Evolutionary conservation across 2,888 invertebrate species (phyloP).

Genomic region (Lymantria monacha): DNA sequence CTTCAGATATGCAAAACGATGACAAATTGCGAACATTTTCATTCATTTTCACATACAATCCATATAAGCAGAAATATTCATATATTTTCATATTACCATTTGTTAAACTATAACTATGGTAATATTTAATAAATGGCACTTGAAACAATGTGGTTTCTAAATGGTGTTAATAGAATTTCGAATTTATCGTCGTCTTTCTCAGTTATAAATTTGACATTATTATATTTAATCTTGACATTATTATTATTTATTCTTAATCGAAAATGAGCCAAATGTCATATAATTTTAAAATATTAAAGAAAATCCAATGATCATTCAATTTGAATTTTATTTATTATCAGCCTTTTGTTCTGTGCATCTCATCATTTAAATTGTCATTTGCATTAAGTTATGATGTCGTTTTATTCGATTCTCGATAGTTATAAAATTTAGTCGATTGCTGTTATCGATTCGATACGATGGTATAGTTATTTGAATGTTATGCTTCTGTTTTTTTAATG

Average conservation of each 20-base stretch:
- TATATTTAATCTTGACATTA: not conserved
- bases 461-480: conserved; percentile 14
- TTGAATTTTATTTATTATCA: conserved; percentile 50
- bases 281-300: conserved; percentile 38
- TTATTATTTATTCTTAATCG: conserved; percentile 34
- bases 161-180: not conserved
- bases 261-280: conserved; percentile 37
- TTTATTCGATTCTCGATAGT: conserved; percentile 34
- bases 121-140: too few species aligned
- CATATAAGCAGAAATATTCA: too few species aligned
- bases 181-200: conserved; percentile 6
- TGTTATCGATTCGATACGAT: conserved; percentile 41
- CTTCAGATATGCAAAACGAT: conserved; percentile 5
- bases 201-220: conserved; percentile 36
- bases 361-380: conserved; percentile 51
- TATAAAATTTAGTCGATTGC: conserved; percentile 38
- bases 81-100: too few species aligned
- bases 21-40: conserved; percentile 1
- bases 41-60: too few species aligned
- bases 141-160: too few species aligned
- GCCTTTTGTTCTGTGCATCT: conserved; percentile 41
- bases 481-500: conserved; percentile 35
- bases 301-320: conserved; percentile 44
- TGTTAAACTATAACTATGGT: too few species aligned
- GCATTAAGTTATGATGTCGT: conserved; percentile 50